Conservation (phyloP, 2,888 invertebrate species). For the Ecliptopera silaceata region DNA sequence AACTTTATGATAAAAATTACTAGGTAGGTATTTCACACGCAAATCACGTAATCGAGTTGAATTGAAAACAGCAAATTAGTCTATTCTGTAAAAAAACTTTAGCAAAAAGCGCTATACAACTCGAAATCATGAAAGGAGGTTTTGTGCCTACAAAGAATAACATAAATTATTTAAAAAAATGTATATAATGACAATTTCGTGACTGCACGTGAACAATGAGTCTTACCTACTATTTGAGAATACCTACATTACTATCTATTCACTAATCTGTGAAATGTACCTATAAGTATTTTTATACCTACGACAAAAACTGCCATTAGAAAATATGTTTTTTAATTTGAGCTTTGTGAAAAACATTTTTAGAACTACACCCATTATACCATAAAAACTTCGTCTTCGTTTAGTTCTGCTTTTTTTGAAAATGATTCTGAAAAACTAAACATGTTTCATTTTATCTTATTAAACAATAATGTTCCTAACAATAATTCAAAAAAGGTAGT, state of each 20-base stretch:
- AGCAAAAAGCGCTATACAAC: neutral
- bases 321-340: neutral
- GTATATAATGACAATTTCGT: conserved; percentile 30
- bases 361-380: too few relatives aligned
- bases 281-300: conserved; percentile 13
- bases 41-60: too few relatives aligned
- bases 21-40: too few relatives aligned
- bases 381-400: too few relatives aligned
- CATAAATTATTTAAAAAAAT: conserved; percentile 3
- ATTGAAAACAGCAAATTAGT: too few relatives aligned
- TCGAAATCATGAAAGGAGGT: neutral
- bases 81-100: neutral
- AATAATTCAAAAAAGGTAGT: too few relatives aligned
- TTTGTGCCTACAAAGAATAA: conserved; percentile 4
- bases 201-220: conserved; percentile 24
- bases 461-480: too few relatives aligned
- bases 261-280: conserved; percentile 23
- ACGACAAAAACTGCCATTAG: conserved; percentile 24
- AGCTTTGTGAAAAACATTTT: neutral
- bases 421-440: too few relatives aligned
- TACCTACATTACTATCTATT: conserved; percentile 4
- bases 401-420: too few relatives aligned
- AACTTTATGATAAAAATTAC: too few relatives aligned
- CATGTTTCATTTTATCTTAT: too few relatives aligned
- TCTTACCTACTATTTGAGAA: neutral